phyloP scores from a whole-genome alignment of 2,888 invertebrate genomes.

The Nomada hirtipes region DNA sequence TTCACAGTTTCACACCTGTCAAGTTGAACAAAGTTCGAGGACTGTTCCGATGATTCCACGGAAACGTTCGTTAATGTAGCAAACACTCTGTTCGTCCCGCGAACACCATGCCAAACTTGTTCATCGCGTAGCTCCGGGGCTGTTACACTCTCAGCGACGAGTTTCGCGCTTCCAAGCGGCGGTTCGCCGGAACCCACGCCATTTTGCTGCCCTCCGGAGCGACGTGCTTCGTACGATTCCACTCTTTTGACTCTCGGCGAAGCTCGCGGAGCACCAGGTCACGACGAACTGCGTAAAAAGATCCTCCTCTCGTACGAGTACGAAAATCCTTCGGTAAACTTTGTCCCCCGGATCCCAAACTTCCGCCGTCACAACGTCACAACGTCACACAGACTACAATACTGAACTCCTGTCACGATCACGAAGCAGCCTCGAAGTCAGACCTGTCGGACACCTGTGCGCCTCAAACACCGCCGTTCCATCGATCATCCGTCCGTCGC shows the following conservation, averaged over 20 bases:
- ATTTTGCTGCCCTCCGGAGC: constrained; percentile 43
- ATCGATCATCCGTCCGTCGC: background rate
- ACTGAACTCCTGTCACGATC: no score
- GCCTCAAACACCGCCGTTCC: no score
- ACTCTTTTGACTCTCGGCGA: no score
- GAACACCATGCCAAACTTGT: background rate
- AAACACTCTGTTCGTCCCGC: constrained; percentile 21
- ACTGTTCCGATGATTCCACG: background rate
- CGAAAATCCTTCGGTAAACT: no score
- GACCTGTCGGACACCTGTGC: background rate
- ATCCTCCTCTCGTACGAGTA: no score
- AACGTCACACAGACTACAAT: no score
- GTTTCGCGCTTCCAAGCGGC: background rate
- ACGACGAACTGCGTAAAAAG: no score
- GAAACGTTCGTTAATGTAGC: no score
- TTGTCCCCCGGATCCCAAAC: no score
- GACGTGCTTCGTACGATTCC: background rate
- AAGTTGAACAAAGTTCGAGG: background rate
- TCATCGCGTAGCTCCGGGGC: background rate
- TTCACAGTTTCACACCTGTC: no score
- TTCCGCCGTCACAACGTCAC: no score
- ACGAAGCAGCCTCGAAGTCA: background rate
- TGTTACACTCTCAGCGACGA: background rate
- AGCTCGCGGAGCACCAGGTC: no score
- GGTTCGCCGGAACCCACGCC: constrained; percentile 42